A percentile compares a stretch with the other conserved stretches of the same genome.
Conservation (phyloP, 1,140 invertebrate species). For the Eupeodes corollae region DNA sequence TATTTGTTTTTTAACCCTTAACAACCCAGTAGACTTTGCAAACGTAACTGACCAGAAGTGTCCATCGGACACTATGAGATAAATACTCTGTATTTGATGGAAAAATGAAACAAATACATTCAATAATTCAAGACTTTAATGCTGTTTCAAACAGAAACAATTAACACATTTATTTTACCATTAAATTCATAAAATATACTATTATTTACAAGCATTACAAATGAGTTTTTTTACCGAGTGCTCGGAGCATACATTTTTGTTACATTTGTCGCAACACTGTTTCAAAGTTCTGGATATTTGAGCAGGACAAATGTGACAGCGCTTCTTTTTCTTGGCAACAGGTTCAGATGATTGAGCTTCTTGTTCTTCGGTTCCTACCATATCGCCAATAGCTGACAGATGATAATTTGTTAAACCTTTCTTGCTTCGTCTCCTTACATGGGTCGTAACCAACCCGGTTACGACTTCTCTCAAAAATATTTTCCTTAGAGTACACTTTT, state of each 20-base stretch:
- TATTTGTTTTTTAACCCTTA: too few relatives aligned
- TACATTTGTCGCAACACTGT: background rate
- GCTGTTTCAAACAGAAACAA: too few relatives aligned
- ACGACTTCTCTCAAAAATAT: conserved; percentile 8
- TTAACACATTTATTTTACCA: too few relatives aligned
- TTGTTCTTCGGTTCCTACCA: conserved; percentile 5
- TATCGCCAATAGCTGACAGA: conserved; percentile 3
- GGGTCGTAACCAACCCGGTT: conserved; percentile 3
- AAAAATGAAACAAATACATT: too few relatives aligned
- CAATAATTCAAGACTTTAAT: too few relatives aligned
- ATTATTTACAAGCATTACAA: background rate
- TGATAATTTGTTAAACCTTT: background rate
- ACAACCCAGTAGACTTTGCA: too few relatives aligned
- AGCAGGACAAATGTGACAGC: background rate
- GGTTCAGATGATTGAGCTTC: conserved; percentile 1
- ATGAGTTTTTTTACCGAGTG: background rate
- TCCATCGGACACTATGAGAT: too few relatives aligned
- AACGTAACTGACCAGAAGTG: too few relatives aligned
- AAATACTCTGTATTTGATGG: too few relatives aligned
- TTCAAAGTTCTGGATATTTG: background rate
- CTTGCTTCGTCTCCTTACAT: conserved; percentile 7
- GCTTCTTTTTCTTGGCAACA: background rate
- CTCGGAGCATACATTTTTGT: background rate
- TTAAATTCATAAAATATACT: too few relatives aligned
- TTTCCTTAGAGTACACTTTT: background rate